Conservation (phyloP, 2,113 vertebrate genomes). For the Lophochroa leadbeateri region DNA sequence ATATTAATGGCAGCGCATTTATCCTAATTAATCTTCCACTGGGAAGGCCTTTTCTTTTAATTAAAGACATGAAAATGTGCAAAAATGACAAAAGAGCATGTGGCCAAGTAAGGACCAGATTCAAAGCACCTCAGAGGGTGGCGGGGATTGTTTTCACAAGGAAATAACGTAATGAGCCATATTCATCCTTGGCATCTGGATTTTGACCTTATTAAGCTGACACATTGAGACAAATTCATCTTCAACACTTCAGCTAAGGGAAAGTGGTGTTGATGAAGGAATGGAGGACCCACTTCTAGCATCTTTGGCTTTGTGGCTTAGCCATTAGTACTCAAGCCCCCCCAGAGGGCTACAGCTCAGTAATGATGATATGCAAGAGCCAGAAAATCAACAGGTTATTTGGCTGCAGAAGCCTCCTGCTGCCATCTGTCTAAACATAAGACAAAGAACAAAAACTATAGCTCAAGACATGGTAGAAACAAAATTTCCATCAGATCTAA, state of each 20-base stretch:
- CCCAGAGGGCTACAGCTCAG: neutral
- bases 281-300: neutral
- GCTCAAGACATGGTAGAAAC: neutral
- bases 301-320: neutral
- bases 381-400: neutral
- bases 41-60: constrained; percentile 64
- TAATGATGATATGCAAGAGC: neutral
- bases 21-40: constrained; percentile 68
- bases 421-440: neutral
- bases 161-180: neutral
- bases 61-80: constrained; percentile 64
- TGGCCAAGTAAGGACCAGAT: constrained; percentile 4
- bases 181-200: constrained; percentile 42
- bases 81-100: constrained; percentile 47
- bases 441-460: neutral
- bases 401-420: neutral
- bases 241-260: neutral
- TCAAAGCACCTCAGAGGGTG: neutral
- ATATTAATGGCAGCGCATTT: constrained; percentile 67
- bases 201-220: constrained; percentile 22
- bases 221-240: constrained; percentile 23
- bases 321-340: neutral
- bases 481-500: neutral
- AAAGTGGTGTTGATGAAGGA: neutral
- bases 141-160: neutral